A percentile compares a stretch with the other conserved stretches of the same genome.
phyloP scores from a whole-genome alignment of 2,113 vertebrate genomes.

The Xenus cinereus region DNA sequence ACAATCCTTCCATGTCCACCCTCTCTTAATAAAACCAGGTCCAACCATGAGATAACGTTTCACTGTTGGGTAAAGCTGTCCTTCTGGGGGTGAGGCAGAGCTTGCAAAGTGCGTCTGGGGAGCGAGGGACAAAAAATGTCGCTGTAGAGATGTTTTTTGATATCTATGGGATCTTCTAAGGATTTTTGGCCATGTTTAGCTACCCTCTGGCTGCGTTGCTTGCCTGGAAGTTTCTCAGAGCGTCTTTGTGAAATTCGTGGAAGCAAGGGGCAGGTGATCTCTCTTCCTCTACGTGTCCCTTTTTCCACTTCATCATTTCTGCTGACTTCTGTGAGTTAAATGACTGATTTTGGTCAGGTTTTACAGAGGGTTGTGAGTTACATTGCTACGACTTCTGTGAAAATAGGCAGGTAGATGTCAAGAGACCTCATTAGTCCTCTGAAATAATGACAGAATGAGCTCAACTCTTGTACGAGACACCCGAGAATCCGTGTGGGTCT shows the following conservation, averaged over 20 bases:
- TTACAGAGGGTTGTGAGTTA: not conserved
- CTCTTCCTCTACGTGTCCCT: not conserved
- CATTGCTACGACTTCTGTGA: not conserved
- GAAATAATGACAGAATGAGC: not conserved
- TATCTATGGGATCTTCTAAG: too few relatives aligned
- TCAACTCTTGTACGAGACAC: not conserved
- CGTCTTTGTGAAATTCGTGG: not conserved
- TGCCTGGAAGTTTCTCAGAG: not conserved
- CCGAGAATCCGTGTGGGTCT: accelerated
- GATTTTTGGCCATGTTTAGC: not conserved
- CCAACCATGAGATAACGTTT: accelerated
- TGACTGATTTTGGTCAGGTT: not conserved
- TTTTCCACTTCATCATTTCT: not conserved
- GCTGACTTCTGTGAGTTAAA: not conserved
- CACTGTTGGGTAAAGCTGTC: too few relatives aligned
- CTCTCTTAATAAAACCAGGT: not conserved
- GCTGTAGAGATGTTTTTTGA: accelerated
- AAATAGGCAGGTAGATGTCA: not conserved
- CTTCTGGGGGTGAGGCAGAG: not conserved
- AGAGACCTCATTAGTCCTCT: not conserved
- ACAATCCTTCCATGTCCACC: not conserved
- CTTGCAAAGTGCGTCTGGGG: not conserved
- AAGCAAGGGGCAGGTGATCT: not conserved
- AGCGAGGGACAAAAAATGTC: not conserved
- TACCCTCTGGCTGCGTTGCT: accelerated